phyloP scores from a whole-genome alignment of 2,113 vertebrate genomes.

The Phalacrocorax brasilianus region DNA sequence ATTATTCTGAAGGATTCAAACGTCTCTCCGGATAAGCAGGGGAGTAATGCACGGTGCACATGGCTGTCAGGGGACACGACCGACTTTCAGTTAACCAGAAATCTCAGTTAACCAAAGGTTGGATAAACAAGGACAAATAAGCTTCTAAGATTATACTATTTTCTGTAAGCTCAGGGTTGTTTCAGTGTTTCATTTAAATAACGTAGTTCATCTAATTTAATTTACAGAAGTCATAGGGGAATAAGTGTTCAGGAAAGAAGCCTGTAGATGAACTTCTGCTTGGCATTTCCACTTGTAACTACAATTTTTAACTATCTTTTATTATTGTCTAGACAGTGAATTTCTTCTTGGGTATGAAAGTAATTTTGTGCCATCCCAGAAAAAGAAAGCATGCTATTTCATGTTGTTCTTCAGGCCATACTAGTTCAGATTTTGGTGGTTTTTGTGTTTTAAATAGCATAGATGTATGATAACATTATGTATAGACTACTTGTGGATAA shows the following conservation, averaged over 20 bases:
- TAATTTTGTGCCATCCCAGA: neutral
- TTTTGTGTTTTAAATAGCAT: neutral
- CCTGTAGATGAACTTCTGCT: neutral
- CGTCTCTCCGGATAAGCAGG: constrained; percentile 6
- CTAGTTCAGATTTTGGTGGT: neutral
- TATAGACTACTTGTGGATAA: neutral
- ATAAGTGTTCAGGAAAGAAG: neutral
- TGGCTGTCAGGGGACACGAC: constrained; percentile 43
- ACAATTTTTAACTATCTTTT: neutral
- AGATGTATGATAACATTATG: neutral
- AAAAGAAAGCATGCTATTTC: neutral
- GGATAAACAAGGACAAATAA: constrained; percentile 44
- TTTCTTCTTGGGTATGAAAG: neutral
- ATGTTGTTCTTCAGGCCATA: neutral
- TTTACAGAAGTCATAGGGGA: constrained; percentile 12
- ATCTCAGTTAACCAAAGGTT: neutral
- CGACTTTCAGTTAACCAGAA: constrained; percentile 55
- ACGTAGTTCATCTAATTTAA: constrained; percentile 30
- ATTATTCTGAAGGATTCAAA: constrained; percentile 58
- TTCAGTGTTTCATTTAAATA: constrained; percentile 28
- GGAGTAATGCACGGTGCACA: constrained; percentile 29
- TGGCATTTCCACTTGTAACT: neutral
- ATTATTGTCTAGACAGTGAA: neutral
- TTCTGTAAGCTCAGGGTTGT: neutral
- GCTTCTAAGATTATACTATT: neutral